Conservation (phyloP, 2,797 vertebrate species). For the Gymnodraco acuticeps region DNA sequence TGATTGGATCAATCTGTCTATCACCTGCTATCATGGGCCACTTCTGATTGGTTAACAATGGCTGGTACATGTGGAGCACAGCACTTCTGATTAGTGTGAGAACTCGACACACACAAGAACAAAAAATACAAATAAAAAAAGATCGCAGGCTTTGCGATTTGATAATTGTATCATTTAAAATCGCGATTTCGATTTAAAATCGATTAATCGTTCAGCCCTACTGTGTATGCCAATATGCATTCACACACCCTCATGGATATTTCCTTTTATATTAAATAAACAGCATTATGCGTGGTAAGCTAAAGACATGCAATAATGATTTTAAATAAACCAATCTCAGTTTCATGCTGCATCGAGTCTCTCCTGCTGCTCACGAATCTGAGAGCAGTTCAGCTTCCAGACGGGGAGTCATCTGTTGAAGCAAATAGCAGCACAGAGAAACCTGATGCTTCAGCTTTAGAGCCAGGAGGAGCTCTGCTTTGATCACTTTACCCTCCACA, state of each 20-base stretch:
- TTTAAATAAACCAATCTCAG: background rate
- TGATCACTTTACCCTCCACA: conserved; percentile 38
- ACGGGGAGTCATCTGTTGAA: conserved; percentile 35
- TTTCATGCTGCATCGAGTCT: conserved; percentile 1
- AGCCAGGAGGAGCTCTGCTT: conserved; percentile 48
- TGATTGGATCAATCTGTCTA: no score
- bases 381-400: conserved; percentile 23
- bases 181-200: no score
- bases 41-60: no score
- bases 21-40: no score
- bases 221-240: no score
- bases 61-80: no score
- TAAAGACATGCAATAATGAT: background rate
- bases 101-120: no score
- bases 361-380: background rate
- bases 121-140: no score
- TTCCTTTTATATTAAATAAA: fast-evolving
- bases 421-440: conserved; percentile 46
- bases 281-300: background rate
- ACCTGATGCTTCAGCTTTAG: conserved; percentile 48
- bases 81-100: no score
- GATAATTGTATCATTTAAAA: no score
- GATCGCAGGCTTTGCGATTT: no score
- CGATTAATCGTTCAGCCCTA: no score
- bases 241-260: background rate